Conservation (phyloP, 2,113 vertebrate species). For the Mobula birostris region DNA sequence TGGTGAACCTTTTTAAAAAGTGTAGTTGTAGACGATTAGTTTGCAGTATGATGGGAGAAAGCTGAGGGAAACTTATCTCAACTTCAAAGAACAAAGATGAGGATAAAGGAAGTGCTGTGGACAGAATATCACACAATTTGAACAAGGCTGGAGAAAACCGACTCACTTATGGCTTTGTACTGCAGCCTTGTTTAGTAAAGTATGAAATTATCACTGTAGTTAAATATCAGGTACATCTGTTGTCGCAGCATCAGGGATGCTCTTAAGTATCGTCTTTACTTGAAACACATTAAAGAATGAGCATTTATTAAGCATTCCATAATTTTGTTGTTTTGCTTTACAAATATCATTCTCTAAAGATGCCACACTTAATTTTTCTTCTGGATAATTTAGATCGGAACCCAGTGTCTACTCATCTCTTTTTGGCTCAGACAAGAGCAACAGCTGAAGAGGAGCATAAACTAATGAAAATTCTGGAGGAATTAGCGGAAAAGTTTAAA, state of each 20-base stretch:
- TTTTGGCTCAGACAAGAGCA: constrained; percentile 58
- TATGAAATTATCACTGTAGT: background rate
- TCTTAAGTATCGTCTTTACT: background rate
- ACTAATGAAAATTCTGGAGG: constrained; percentile 52
- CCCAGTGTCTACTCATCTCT: constrained; percentile 60
- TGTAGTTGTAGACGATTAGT: background rate
- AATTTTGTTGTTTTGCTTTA: background rate
- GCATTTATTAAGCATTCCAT: background rate
- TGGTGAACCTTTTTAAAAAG: background rate
- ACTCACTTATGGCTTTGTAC: background rate
- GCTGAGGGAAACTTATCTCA: background rate
- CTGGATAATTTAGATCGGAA: constrained; percentile 56
- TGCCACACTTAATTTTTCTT: background rate
- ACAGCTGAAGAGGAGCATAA: constrained; percentile 57
- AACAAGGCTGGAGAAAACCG: background rate
- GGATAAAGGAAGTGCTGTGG: background rate
- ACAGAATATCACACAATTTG: too few relatives aligned
- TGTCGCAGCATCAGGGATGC: background rate
- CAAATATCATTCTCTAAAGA: background rate
- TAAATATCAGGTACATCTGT: background rate
- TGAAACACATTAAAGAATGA: background rate
- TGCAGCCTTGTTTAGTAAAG: background rate
- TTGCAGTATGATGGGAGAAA: background rate
- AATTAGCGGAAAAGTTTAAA: constrained; percentile 61
- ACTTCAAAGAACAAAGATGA: background rate